These are phyloP conservation scores for Itoplectis maculator DNA, from an alignment of 2,888 invertebrate species.

Conservation along the genomic window DNA sequence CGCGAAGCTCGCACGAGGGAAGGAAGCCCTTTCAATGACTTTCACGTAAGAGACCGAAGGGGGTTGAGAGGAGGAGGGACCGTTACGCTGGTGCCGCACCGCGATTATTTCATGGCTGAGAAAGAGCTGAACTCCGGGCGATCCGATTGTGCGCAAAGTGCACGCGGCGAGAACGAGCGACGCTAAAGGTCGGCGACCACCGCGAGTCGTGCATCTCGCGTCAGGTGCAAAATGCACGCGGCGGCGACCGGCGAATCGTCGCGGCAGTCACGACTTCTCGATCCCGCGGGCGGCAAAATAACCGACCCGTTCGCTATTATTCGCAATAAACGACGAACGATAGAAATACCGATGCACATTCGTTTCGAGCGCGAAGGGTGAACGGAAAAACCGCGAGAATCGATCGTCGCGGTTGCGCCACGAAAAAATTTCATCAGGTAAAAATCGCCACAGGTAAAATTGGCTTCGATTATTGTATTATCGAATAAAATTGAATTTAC, in stretches of 20 bases:
- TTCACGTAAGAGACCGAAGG: background rate
- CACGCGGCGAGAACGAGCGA: slow-evolving; percentile 5
- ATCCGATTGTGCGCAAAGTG: slow-evolving; percentile 58
- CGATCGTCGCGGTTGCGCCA: slow-evolving; percentile 44
- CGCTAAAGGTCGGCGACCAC: slow-evolving; percentile 62
- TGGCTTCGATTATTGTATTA: too few relatives aligned
- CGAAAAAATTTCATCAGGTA: slow-evolving; percentile 18
- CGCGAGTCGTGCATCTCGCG: slow-evolving; percentile 33
- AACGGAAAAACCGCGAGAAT: background rate
- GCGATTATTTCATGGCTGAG: slow-evolving; percentile 57
- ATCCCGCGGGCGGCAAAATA: too few relatives aligned
- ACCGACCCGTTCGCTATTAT: too few relatives aligned
- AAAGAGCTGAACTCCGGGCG: slow-evolving; percentile 62
- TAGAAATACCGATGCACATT: slow-evolving; percentile 31
- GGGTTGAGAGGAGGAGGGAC: too few relatives aligned
- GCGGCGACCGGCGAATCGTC: slow-evolving; percentile 10
- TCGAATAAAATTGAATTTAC: too few relatives aligned
- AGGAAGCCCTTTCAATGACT: slow-evolving; percentile 29
- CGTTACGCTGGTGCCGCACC: background rate
- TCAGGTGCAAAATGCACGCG: slow-evolving; percentile 48
- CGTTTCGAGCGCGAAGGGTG: slow-evolving; percentile 33
- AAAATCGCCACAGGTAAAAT: too few relatives aligned
- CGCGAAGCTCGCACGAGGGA: background rate
- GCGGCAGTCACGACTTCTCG: slow-evolving; percentile 18
- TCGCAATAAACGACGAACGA: background rate